A percentile compares a stretch with the other conserved stretches of the same genome.
phyloP scores from a whole-genome alignment of 2,113 vertebrate genomes.

The Psophia crepitans region DNA sequence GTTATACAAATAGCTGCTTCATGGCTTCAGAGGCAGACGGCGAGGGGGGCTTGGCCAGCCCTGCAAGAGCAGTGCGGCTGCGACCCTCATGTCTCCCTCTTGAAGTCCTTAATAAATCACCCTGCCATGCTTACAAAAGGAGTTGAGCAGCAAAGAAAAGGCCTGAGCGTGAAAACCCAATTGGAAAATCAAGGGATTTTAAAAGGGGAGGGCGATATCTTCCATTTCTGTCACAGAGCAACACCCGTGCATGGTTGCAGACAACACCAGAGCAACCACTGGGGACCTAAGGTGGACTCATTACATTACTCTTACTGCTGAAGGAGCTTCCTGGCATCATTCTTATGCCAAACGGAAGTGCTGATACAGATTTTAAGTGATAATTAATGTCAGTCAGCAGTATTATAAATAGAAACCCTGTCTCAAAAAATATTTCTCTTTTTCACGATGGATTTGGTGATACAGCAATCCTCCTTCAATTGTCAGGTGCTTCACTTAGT shows the following conservation, averaged over 20 bases:
- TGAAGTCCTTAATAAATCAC: conserved; percentile 42
- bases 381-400: conserved; percentile 28
- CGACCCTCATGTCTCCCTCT: not conserved
- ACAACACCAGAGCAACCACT: not conserved
- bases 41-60: not conserved
- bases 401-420: not conserved
- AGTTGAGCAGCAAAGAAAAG: not conserved
- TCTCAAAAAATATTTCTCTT: conserved; percentile 8
- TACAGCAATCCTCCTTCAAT: not conserved
- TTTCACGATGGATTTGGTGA: not conserved
- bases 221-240: not conserved
- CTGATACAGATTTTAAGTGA: not conserved
- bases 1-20: not conserved
- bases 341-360: not conserved
- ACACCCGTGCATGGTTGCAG: fast-evolving
- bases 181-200: not conserved
- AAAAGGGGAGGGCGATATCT: not conserved
- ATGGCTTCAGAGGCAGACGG: not conserved
- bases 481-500: not conserved
- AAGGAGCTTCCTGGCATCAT: not conserved
- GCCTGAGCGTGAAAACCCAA: not conserved
- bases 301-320: not conserved
- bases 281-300: not conserved
- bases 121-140: not conserved
- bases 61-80: fast-evolving